A percentile compares a stretch with the other conserved stretches of the same genome.
Conservation (phyloP, 2,797 vertebrate genomes). For the Macroramphosus scolopax region DNA sequence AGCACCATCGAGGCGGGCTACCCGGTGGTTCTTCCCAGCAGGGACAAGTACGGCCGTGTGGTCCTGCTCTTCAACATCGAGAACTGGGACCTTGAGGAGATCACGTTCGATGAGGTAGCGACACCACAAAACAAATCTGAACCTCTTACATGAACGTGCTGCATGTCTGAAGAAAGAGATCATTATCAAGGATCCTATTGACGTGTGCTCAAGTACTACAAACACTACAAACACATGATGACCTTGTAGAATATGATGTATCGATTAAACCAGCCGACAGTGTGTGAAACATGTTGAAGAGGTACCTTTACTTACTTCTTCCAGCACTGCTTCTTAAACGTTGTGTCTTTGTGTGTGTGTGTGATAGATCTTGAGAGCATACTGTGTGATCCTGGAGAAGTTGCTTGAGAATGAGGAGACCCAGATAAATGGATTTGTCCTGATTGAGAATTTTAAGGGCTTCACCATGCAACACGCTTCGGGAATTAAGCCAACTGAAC, state of each 20-base stretch:
- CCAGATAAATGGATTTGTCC: slow-evolving; percentile 97
- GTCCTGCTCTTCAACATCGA: slow-evolving; percentile 98
- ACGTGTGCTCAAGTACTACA: no score
- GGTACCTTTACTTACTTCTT: no score
- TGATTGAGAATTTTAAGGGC: slow-evolving; percentile 97
- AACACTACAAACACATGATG: no score
- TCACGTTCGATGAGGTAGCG: slow-evolving; percentile 98
- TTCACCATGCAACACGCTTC: slow-evolving; percentile 98
- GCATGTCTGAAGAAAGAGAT: no score
- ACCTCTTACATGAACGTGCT: slow-evolving; percentile 1
- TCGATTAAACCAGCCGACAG: no score
- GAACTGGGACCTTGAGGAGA: slow-evolving; percentile 98
- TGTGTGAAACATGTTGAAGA: no score
- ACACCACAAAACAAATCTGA: no score
- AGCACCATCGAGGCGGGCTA: slow-evolving; percentile 97
- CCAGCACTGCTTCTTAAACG: no score
- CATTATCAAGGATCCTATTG: no score
- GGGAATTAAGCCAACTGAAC: slow-evolving; percentile 90
- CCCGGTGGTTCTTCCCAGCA: slow-evolving; percentile 88
- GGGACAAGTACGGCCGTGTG: slow-evolving; percentile 93
- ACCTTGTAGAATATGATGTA: no score
- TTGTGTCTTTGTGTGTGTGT: no score
- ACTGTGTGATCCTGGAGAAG: slow-evolving; percentile 96
- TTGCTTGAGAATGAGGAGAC: slow-evolving; percentile 96
- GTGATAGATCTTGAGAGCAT: slow-evolving; percentile 98